These are phyloP conservation scores for Macaria notata DNA, from an alignment of 2,888 invertebrate genomes.

Conservation along the genomic window DNA sequence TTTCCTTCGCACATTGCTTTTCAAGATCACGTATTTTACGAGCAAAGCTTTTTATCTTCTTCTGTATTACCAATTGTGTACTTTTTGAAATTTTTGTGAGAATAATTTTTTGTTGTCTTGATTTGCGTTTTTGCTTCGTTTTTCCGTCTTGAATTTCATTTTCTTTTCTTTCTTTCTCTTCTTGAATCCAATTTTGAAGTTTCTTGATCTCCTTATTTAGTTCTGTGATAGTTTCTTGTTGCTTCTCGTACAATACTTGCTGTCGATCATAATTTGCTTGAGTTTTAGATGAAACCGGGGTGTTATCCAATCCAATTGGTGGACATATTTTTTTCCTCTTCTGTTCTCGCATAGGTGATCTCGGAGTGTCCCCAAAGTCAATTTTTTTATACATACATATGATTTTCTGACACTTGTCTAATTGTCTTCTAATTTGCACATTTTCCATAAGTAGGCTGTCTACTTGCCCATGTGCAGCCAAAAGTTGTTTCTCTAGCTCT, in stretches of 20 bases:
- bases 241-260: neutral
- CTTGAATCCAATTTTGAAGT: constrained; percentile 1
- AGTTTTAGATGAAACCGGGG: neutral
- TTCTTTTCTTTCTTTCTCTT: neutral
- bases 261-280: neutral
- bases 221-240: neutral
- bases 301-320: neutral
- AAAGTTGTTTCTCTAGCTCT: neutral
- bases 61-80: no score
- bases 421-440: neutral
- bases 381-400: neutral
- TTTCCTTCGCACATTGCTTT: no score
- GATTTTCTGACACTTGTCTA: constrained; percentile 3
- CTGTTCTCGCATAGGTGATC: neutral
- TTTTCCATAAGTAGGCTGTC: constrained; percentile 3
- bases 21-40: no score
- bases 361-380: neutral
- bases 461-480: neutral
- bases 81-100: no score
- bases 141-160: neutral
- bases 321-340: neutral
- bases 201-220: neutral
- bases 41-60: no score
- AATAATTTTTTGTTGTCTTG: no score
- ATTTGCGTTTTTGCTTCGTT: no score